Conservation (phyloP, 2,113 vertebrate genomes). For the Erpornis zantholeuca region DNA sequence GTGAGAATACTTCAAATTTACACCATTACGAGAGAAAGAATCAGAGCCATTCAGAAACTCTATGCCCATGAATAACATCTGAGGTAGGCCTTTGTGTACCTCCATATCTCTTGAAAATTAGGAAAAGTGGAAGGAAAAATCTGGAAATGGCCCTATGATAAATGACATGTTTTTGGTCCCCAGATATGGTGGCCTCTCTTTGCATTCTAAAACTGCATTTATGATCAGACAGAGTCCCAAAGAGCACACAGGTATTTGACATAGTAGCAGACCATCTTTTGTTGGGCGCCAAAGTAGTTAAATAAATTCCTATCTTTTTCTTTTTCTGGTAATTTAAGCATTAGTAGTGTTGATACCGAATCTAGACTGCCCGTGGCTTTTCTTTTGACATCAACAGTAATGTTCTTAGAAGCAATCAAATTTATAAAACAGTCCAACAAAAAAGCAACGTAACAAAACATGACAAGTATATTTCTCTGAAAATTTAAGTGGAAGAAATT, state of each 20-base stretch:
- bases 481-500: constrained; percentile 60
- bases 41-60: neutral
- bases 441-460: constrained; percentile 60
- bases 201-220: neutral
- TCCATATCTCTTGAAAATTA: neutral
- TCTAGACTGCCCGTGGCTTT: constrained; percentile 56
- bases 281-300: neutral
- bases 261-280: neutral
- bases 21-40: neutral
- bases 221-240: neutral
- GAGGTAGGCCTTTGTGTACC: neutral
- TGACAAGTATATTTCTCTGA: constrained; percentile 58
- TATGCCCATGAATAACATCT: neutral
- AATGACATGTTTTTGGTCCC: neutral
- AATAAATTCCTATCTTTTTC: neutral
- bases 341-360: constrained; percentile 53
- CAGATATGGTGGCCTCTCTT: neutral
- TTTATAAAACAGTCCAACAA: constrained; percentile 67
- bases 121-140: neutral
- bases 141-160: neutral
- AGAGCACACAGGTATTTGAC: neutral
- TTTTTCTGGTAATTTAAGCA: constrained; percentile 44
- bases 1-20: neutral
- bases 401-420: constrained; percentile 53
- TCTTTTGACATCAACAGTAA: constrained; percentile 66